A percentile compares a stretch with the other conserved stretches of the same genome.
These are phyloP conservation scores for Nomada fabriciana DNA, from an alignment of 2,888 invertebrate species.

Conservation along the genomic window DNA sequence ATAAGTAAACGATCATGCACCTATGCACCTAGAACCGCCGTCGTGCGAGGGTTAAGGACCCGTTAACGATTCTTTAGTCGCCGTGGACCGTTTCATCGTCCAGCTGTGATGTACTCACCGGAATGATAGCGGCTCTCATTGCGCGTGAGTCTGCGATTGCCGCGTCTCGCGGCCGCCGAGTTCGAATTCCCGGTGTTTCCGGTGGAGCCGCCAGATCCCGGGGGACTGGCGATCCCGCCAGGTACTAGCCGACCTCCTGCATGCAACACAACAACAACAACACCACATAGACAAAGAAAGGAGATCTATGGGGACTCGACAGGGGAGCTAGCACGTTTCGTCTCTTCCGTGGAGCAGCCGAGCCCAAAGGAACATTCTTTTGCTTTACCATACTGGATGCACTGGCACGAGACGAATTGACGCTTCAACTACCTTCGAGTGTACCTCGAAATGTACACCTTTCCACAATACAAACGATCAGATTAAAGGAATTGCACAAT, in stretches of 20 bases:
- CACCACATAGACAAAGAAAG: slow-evolving; percentile 79
- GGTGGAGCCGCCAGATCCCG: slow-evolving; percentile 86
- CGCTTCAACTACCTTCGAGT: neutral
- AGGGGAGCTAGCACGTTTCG: slow-evolving; percentile 24
- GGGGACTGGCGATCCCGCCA: slow-evolving; percentile 82
- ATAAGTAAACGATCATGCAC: slow-evolving; percentile 21
- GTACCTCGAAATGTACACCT: too few species aligned
- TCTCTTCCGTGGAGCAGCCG: neutral
- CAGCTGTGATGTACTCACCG: slow-evolving; percentile 88
- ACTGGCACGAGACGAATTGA: neutral
- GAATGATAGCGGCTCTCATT: slow-evolving; percentile 98
- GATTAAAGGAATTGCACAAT: too few species aligned
- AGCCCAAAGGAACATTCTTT: slow-evolving; percentile 2
- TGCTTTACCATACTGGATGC: neutral
- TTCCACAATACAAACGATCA: too few species aligned
- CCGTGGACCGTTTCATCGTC: slow-evolving; percentile 28
- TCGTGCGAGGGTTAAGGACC: slow-evolving; percentile 48
- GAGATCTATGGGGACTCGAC: slow-evolving; percentile 58
- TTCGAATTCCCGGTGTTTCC: slow-evolving; percentile 80
- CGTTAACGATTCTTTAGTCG: slow-evolving; percentile 41
- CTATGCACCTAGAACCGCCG: slow-evolving; percentile 7
- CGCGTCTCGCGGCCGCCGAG: slow-evolving; percentile 88
- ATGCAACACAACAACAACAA: slow-evolving; percentile 84
- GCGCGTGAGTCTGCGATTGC: slow-evolving; percentile 95
- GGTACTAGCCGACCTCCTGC: slow-evolving; percentile 84